Percentiles rank a stretch among this genome's conserved stretches.
These are phyloP conservation scores for Habroteleia sp. DNA, from an alignment of 2,888 invertebrate genomes.

Conservation along the genomic window DNA sequence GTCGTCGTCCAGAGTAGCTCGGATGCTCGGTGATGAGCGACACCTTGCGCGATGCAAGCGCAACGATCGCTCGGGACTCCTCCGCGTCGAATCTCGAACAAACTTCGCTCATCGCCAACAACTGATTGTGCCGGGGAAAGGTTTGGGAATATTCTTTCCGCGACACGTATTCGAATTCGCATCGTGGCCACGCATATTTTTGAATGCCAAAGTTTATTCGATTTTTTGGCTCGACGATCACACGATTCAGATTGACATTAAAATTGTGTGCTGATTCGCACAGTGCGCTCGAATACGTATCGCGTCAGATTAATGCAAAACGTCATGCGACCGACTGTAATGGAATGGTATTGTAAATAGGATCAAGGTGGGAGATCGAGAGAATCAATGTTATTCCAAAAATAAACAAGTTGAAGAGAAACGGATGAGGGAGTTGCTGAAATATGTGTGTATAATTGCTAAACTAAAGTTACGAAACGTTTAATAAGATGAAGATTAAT, in stretches of 20 bases:
- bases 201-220: slow-evolving; percentile 27
- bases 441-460: slow-evolving; percentile 74
- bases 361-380: slow-evolving; percentile 62
- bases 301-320: slow-evolving; percentile 21
- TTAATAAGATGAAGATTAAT: slow-evolving; percentile 77
- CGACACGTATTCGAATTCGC: slow-evolving; percentile 26
- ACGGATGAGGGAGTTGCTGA: slow-evolving; percentile 68
- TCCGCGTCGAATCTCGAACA: slow-evolving; percentile 46
- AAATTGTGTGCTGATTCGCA: not conserved
- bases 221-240: not conserved
- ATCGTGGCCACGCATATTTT: slow-evolving; percentile 9
- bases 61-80: slow-evolving; percentile 36
- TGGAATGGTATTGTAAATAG: slow-evolving; percentile 52
- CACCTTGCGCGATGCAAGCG: slow-evolving; percentile 14
- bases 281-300: slow-evolving; percentile 17
- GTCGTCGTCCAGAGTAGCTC: slow-evolving; percentile 58
- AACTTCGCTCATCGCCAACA: slow-evolving; percentile 47
- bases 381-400: slow-evolving; percentile 66
- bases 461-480: slow-evolving; percentile 74
- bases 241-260: not conserved
- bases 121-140: slow-evolving; percentile 30
- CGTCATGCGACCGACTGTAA: slow-evolving; percentile 31
- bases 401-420: slow-evolving; percentile 50
- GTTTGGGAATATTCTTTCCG: slow-evolving; percentile 6
- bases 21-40: slow-evolving; percentile 44